Evolutionary conservation across 1,140 invertebrate genomes (phyloP), one percentile per base, ranked within the genome.

Genomic region (Papilio xuthus): DNA sequence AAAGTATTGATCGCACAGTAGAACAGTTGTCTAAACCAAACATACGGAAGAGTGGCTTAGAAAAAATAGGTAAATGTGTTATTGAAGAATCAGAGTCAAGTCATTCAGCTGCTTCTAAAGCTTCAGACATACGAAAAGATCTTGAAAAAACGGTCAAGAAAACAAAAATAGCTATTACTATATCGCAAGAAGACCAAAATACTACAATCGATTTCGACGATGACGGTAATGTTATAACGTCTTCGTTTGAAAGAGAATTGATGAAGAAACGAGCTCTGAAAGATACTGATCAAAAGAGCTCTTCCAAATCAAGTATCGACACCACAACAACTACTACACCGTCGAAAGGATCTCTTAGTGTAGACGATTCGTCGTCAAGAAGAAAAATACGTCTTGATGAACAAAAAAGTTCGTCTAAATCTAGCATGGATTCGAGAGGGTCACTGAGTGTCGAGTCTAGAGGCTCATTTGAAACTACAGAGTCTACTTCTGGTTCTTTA

Each of bases 401-500:
- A 73, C 94, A 94, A 82, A 94, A 94, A 79, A 94, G 94, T 80
- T 94, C 94, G 15, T 95, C 95, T 18, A 95, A 95, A 85, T 95
- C 95, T 4, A 95, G 95, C 81, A 94, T 95, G 79, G 95, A 95
- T 81, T 95, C 95, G 8, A 95, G 94, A 82, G 95, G 95, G 10
- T 95, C 95, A 8, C 84, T 95, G 8, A 95, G 95, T 84, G 95
- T 96, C 4, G 96, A 96, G 87, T 96, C 96, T 0, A 94, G 95
- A 81, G 96, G 96, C 32, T 96, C 96, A 1, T 95, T 96, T 82
- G 96, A 96, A 92, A 96, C 95, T 83, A 96, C 95, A 26, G 96
- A 96, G 89, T 97, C 96, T 37, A 97, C 96, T 82, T 97, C 96
- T n/a, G 96, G 96, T 9, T 96, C 96, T 41, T 92, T 96, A 50